Conservation (phyloP, 2,113 vertebrate genomes). For the Noturus placidus region DNA sequence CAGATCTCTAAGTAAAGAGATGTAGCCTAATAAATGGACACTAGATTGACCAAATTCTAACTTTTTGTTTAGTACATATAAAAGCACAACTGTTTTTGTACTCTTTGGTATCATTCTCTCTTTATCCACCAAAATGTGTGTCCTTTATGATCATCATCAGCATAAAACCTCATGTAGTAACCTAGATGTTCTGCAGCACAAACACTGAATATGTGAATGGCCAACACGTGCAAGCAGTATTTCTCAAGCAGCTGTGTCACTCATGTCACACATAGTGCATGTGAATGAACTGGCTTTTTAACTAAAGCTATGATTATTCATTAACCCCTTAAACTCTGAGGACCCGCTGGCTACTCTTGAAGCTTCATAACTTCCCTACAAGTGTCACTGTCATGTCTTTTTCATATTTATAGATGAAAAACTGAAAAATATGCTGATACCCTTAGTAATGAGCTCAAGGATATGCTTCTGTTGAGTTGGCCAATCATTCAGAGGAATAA, state of each 20-base stretch:
- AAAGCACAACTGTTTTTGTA: background rate
- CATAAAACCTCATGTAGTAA: background rate
- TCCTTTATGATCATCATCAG: background rate
- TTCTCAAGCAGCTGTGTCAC: background rate
- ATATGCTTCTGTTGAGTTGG: background rate
- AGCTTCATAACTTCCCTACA: too few species aligned
- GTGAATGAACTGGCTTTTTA: background rate
- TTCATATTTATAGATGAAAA: background rate
- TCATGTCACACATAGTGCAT: background rate
- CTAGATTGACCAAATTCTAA: background rate
- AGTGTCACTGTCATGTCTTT: background rate
- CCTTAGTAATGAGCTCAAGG: background rate
- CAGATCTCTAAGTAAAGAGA: background rate
- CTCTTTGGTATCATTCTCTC: background rate
- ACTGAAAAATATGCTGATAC: background rate
- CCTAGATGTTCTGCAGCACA: background rate
- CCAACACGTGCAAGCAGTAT: slow-evolving; percentile 6
- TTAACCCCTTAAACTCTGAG: background rate
- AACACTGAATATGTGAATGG: slow-evolving; percentile 20
- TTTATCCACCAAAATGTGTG: background rate
- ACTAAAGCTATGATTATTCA: background rate
- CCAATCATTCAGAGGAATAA: background rate
- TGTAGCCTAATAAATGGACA: background rate
- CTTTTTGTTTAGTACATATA: background rate
- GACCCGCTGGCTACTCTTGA: too few species aligned